Percentiles rank a stretch among this genome's conserved stretches.
phyloP scores from a whole-genome alignment of 2,113 vertebrate species.

The Prionailurus bengalensis region DNA sequence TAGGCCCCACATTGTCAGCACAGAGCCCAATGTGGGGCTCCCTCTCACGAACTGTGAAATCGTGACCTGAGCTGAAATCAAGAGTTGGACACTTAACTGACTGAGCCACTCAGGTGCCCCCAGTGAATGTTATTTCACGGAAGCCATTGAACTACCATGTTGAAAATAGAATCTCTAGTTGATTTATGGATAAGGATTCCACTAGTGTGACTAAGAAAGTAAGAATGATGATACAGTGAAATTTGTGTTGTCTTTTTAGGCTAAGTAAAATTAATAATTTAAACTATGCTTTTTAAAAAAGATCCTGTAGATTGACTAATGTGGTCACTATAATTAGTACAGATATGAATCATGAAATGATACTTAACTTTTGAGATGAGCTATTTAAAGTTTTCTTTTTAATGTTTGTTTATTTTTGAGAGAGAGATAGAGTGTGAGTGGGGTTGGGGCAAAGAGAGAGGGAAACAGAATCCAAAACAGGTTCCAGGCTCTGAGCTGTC shows the following conservation, averaged over 20 bases:
- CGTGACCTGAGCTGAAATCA: too few relatives aligned
- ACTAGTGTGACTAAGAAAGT: neutral
- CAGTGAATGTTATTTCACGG: neutral
- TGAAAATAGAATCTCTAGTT: neutral
- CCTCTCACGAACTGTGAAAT: too few relatives aligned
- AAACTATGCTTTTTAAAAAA: slow-evolving; percentile 8
- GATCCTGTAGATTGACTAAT: neutral
- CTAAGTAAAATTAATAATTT: neutral
- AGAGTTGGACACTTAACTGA: too few relatives aligned
- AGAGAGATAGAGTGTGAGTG: too few relatives aligned
- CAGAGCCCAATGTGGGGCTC: too few relatives aligned
- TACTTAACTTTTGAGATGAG: slow-evolving; percentile 44
- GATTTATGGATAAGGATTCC: neutral
- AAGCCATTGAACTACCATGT: neutral
- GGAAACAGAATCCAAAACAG: too few relatives aligned
- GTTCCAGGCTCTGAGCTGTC: too few relatives aligned
- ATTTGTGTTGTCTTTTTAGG: slow-evolving; percentile 43
- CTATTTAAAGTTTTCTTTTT: too few relatives aligned
- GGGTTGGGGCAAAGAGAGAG: too few relatives aligned
- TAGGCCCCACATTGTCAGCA: too few relatives aligned
- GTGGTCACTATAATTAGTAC: neutral
- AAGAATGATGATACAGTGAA: neutral
- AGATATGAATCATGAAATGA: neutral
- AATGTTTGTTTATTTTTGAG: too few relatives aligned
- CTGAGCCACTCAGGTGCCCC: too few relatives aligned